Evolutionary conservation across 1,140 invertebrate genomes (phyloP).

Genomic region (Orius laevigatus): DNA sequence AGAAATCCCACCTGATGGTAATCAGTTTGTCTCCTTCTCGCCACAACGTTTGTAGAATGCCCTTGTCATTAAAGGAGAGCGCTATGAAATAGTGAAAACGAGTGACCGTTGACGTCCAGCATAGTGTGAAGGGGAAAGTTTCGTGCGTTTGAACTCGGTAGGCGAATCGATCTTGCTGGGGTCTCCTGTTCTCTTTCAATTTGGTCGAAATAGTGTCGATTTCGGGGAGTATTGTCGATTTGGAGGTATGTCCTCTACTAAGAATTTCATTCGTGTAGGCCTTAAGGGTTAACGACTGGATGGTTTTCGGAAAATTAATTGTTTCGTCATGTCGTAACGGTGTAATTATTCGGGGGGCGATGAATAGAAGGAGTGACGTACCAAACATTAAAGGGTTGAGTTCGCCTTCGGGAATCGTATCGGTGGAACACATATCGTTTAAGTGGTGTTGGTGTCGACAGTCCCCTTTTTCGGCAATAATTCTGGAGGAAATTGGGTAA

Average conservation of each 20-base stretch:
- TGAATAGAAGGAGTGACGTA: constrained; percentile 22
- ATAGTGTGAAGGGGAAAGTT: constrained; percentile 21
- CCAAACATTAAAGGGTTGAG: constrained; percentile 26
- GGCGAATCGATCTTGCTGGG: constrained; percentile 8
- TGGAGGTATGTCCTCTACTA: constrained; percentile 19
- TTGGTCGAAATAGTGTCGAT: constrained; percentile 2
- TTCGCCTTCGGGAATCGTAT: constrained; percentile 19
- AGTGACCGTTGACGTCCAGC: constrained; percentile 22
- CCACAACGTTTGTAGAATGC: constrained; percentile 27
- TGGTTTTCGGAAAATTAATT: constrained; percentile 18
- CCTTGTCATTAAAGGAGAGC: constrained; percentile 25
- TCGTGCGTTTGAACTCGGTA: not conserved
- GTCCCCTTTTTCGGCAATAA: constrained; percentile 16
- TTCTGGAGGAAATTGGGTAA: constrained; percentile 27
- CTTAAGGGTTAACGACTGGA: constrained; percentile 22
- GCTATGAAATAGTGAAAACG: constrained; percentile 25
- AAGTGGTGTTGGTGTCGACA: constrained; percentile 17
- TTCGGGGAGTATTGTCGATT: not conserved
- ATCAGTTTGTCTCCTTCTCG: constrained; percentile 17
- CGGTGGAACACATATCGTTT: constrained; percentile 12
- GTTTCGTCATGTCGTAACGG: constrained; percentile 22
- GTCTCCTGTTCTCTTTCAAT: constrained; percentile 16
- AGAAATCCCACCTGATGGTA: constrained; percentile 17
- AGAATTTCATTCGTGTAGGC: constrained; percentile 32
- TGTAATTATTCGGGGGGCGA: constrained; percentile 23